Conservation (phyloP, 2,113 vertebrate species). For the Probosciger aterrimus region DNA sequence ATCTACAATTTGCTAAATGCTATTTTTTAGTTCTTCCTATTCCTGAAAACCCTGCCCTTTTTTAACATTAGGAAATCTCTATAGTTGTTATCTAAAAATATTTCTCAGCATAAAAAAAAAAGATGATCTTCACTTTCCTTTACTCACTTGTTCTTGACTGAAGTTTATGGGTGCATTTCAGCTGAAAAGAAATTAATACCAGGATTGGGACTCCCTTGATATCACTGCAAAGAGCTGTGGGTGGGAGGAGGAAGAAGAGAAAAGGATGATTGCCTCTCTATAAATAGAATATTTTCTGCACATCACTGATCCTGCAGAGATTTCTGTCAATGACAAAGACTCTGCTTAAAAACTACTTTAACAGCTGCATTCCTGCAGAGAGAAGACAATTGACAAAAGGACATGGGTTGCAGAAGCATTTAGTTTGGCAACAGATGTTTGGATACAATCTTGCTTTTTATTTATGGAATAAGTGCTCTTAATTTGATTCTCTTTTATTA, state of each 20-base stretch:
- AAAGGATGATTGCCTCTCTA: slow-evolving; percentile 1
- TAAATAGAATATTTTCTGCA: slow-evolving; percentile 41
- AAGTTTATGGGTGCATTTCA: slow-evolving; percentile 4
- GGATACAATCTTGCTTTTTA: slow-evolving; percentile 27
- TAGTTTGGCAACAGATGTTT: slow-evolving; percentile 43
- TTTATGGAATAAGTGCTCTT: slow-evolving; percentile 29
- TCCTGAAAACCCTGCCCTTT: background rate
- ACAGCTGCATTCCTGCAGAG: slow-evolving; percentile 41
- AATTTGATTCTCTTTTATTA: slow-evolving; percentile 21
- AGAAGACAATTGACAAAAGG: slow-evolving; percentile 38
- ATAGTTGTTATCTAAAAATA: background rate
- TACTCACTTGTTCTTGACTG: background rate
- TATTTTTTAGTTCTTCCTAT: background rate
- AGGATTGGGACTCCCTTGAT: background rate
- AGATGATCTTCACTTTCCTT: background rate
- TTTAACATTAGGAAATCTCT: background rate
- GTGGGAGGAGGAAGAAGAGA: background rate
- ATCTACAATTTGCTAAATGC: background rate
- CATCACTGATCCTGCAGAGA: slow-evolving; percentile 30
- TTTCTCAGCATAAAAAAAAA: background rate
- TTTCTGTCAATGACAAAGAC: slow-evolving; percentile 44
- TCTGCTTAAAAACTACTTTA: slow-evolving; percentile 30
- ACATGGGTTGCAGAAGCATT: slow-evolving; percentile 31
- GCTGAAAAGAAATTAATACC: background rate
- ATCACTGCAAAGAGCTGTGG: background rate